Conservation (phyloP, 2,888 invertebrate species). For the Cancer borealis region DNA sequence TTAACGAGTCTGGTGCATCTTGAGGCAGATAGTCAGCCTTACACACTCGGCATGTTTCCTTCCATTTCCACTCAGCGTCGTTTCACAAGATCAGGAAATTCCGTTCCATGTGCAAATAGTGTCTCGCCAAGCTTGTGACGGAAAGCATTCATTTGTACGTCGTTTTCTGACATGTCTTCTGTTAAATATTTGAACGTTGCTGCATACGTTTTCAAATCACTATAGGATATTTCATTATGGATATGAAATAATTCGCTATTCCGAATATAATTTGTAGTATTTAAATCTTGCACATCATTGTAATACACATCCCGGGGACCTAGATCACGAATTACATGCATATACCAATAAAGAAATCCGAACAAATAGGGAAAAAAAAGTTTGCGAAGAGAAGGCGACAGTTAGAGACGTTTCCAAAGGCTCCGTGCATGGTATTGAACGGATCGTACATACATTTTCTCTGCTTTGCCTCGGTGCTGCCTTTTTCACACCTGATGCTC, state of each 20-base stretch:
- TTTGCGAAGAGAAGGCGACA: neutral
- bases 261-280: neutral
- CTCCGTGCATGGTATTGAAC: neutral
- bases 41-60: neutral
- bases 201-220: neutral
- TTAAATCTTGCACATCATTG: neutral
- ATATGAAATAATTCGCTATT: neutral
- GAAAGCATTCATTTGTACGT: neutral
- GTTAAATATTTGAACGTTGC: neutral
- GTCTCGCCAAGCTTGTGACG: neutral
- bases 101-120: neutral
- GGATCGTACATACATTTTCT: neutral
- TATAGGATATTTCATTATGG: neutral
- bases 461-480: neutral
- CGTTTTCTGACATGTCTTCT: neutral
- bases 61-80: slow-evolving; percentile 2
- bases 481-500: neutral
- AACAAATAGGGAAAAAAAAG: neutral
- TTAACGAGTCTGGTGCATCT: slow-evolving; percentile 2
- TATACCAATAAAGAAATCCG: neutral
- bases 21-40: neutral
- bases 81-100: neutral
- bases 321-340: neutral
- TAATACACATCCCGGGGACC: neutral
- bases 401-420: neutral